Percentiles rank a stretch among this genome's conserved stretches.
Evolutionary conservation across 1,140 invertebrate species (phyloP).

Genomic region (Drosophila mayri): DNA sequence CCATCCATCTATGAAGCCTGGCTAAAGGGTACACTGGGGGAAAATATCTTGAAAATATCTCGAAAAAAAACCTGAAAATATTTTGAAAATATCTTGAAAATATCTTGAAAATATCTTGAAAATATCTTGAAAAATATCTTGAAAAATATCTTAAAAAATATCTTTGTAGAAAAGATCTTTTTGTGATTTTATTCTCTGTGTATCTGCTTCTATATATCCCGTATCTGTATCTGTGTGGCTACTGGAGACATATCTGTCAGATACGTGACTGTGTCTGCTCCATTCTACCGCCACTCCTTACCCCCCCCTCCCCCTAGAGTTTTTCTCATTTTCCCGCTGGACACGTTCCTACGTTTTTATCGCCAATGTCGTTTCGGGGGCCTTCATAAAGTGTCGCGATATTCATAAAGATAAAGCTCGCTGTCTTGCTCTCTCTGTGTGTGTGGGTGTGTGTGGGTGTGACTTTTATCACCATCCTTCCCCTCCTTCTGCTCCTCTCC

Average conservation of each 20-base stretch:
- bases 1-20: background rate
- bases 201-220: slow-evolving; percentile 4
- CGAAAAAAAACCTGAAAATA: too few relatives aligned
- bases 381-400: slow-evolving; percentile 70
- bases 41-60: too few relatives aligned
- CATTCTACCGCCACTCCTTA: background rate
- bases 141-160: too few relatives aligned
- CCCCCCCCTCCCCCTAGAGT: background rate
- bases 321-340: slow-evolving; percentile 34
- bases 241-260: slow-evolving; percentile 42
- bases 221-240: slow-evolving; percentile 26
- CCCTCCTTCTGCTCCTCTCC: too few relatives aligned
- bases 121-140: too few relatives aligned
- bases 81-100: too few relatives aligned
- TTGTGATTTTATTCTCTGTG: background rate
- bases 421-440: slow-evolving; percentile 12
- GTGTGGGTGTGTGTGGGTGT: slow-evolving; percentile 8
- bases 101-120: too few relatives aligned
- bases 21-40: background rate
- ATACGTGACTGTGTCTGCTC: slow-evolving; percentile 43
- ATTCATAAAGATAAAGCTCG: slow-evolving; percentile 68
- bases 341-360: slow-evolving; percentile 54
- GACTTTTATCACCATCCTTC: slow-evolving; percentile 46
- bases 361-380: slow-evolving; percentile 53
- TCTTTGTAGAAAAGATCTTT: too few relatives aligned